These are phyloP conservation scores for Chlorodrepanis virens DNA, from an alignment of 2,113 vertebrate genomes.

Conservation along the genomic window DNA sequence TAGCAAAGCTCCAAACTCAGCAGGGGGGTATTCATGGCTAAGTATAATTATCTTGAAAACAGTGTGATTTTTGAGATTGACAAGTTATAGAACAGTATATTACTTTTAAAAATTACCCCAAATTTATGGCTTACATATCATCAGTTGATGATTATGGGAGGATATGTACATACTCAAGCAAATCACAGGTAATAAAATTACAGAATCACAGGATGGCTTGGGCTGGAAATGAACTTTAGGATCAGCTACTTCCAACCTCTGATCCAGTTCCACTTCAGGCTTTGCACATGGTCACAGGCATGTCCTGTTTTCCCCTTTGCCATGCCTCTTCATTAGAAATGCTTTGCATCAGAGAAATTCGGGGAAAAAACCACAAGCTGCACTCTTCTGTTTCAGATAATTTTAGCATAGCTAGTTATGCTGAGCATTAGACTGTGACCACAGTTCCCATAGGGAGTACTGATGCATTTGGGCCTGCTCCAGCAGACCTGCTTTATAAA, in stretches of 20 bases:
- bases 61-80: neutral
- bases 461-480: neutral
- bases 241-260: neutral
- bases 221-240: neutral
- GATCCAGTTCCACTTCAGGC: neutral
- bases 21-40: neutral
- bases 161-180: neutral
- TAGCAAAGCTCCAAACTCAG: neutral
- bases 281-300: neutral
- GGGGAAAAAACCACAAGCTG: neutral
- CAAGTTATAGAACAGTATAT: neutral
- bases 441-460: neutral
- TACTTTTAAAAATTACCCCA: neutral
- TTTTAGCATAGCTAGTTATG: neutral
- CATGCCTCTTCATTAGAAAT: neutral
- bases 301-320: neutral
- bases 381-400: neutral
- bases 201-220: neutral
- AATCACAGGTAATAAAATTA: neutral
- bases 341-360: neutral
- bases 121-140: neutral
- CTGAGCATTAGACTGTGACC: neutral
- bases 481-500: neutral
- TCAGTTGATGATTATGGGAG: neutral
- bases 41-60: neutral